phyloP scores from a whole-genome alignment of 2,888 invertebrate species.

The Ceriagrion tenellum region DNA sequence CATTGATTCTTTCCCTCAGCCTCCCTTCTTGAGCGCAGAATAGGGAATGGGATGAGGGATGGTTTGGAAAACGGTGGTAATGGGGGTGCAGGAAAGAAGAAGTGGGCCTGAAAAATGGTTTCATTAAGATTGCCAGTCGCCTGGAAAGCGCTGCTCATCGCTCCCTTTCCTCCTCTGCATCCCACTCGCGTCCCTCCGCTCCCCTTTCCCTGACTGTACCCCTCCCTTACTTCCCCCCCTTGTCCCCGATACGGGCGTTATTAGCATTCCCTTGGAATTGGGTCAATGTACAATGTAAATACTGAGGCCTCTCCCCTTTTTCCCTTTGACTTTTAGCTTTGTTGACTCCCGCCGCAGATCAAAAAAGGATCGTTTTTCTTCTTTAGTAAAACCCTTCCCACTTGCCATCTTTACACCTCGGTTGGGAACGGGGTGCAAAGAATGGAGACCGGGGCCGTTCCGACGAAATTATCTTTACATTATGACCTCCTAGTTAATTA shows the following conservation, averaged over 20 bases:
- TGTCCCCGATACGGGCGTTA: slow-evolving; percentile 2
- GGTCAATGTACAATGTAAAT: slow-evolving; percentile 3
- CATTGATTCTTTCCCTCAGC: too few relatives aligned
- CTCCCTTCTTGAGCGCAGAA: too few relatives aligned
- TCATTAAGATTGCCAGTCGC: neutral
- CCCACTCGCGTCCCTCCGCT: neutral
- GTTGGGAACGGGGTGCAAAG: neutral
- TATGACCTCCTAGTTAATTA: neutral
- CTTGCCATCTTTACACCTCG: neutral
- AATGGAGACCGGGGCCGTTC: neutral
- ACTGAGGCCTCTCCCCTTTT: neutral
- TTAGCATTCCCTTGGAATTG: neutral
- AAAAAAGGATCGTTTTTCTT: neutral
- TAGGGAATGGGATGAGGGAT: too few relatives aligned
- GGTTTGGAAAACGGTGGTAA: too few relatives aligned
- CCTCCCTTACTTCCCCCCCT: too few relatives aligned
- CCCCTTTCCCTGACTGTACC: too few relatives aligned
- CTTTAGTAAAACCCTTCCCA: neutral
- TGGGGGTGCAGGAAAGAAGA: neutral
- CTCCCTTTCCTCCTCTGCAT: neutral
- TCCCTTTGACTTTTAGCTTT: neutral
- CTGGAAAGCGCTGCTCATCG: neutral
- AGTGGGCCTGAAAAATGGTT: neutral
- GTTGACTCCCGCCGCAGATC: neutral
- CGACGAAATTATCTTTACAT: neutral